Evolutionary conservation across 2,888 invertebrate species (phyloP), one percentile per base, ranked within the genome.

Genomic region (Perizoma flavofasciatum): DNA sequence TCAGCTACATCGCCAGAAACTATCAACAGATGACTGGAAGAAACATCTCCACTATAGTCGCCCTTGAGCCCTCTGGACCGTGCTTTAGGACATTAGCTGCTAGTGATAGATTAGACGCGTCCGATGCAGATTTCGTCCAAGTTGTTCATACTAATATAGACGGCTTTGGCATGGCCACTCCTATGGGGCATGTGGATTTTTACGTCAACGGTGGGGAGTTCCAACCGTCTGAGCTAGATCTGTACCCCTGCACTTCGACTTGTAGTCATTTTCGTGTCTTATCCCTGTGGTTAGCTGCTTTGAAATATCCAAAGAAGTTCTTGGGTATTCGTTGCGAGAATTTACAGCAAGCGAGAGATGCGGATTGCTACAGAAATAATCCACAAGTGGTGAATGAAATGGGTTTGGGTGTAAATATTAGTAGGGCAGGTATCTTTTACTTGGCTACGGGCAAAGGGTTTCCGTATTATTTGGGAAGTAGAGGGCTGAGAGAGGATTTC

Each of bases 91-190:
- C 73, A 2, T 61, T 89, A 9, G 77, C 70, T 0, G 65, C 78
- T 0, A 66, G 75, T 0, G 82, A 89, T 0, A 73, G 91, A 48
- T 72, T 92, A 0, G 81, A 85, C 48, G 74, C 82, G 0, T 82
- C 87, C 0, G 77, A 90, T 50, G 90, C 90, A 0, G 88, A 89
- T 58, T 91, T 88, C 43, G 89, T 92, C 0, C 84, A 88, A 69
- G 89, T 91, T 0, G 69, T 92, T 5, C 91, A 92, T 53, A 90
- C 90, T 0, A 92, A 91, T 54, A 89, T 91, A n/a, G 92, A 92
- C 49, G 91, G 86, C 0, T 91, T 81, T 22, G 92, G 92, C 0
- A 91, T 92, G 89, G 89, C 90, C 0, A 67, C 81, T 0, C 76
- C 71, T 0, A 89, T 91, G 89, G 92, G 92, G 0, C 91, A 92